Conservation (phyloP, 2,113 vertebrate species). For the Ptyas mucosa region DNA sequence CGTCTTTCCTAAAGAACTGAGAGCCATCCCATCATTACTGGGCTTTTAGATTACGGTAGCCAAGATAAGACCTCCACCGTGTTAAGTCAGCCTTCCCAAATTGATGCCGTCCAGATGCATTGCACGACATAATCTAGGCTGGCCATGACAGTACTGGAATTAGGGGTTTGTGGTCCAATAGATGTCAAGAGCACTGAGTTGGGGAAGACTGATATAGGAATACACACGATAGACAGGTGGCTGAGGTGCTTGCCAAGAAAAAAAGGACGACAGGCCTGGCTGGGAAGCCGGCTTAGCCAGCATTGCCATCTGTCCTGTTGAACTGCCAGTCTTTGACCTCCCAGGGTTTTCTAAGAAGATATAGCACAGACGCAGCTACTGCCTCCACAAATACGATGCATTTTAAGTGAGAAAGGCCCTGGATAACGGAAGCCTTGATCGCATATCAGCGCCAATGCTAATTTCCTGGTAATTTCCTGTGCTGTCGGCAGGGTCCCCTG, state of each 20-base stretch:
- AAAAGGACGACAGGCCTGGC: neutral
- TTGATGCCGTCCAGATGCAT: neutral
- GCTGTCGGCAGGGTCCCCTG: neutral
- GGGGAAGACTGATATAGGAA: neutral
- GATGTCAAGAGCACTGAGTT: neutral
- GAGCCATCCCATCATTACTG: neutral
- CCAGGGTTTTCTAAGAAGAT: neutral
- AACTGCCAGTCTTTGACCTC: neutral
- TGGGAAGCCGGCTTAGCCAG: neutral
- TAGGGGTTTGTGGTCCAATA: neutral
- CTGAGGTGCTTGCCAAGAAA: neutral
- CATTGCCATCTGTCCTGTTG: too few species aligned
- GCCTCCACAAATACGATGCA: slow-evolving; percentile 40
- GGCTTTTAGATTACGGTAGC: neutral
- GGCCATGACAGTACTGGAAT: neutral
- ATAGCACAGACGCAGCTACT: neutral
- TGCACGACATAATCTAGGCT: neutral
- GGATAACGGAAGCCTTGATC: neutral
- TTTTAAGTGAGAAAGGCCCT: slow-evolving; percentile 9
- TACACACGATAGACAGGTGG: neutral
- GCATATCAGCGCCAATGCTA: neutral
- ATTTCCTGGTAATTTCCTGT: slow-evolving; percentile 2
- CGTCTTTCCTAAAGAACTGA: neutral
- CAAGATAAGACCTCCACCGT: neutral
- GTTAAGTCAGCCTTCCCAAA: neutral